phyloP scores from a whole-genome alignment of 2,797 vertebrate species.

The Cryptoblepharus egeriae region DNA sequence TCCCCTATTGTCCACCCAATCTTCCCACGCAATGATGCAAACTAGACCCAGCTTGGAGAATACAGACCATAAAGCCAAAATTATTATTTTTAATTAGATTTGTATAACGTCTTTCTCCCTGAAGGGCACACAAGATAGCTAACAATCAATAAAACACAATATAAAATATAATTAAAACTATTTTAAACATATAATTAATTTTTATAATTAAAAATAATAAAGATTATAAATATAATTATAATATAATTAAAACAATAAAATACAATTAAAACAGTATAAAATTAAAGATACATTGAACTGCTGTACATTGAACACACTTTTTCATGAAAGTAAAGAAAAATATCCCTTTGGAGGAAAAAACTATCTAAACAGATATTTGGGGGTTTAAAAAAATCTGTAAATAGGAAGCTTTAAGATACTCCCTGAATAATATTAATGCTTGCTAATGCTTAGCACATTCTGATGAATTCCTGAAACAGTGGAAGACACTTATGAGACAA shows the following conservation, averaged over 20 bases:
- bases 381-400: slow-evolving; percentile 5
- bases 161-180: too few species aligned
- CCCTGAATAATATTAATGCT: slow-evolving; percentile 23
- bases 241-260: too few species aligned
- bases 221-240: too few species aligned
- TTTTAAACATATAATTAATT: too few species aligned
- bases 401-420: slow-evolving; percentile 23
- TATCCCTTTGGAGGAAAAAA: slow-evolving; percentile 9
- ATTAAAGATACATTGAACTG: neutral
- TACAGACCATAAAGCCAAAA: neutral
- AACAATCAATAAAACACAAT: too few species aligned
- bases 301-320: slow-evolving; percentile 13
- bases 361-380: slow-evolving; percentile 1
- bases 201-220: too few species aligned
- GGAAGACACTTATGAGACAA: slow-evolving; percentile 27
- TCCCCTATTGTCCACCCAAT: neutral
- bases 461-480: slow-evolving; percentile 34
- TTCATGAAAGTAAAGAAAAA: neutral
- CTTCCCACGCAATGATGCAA: neutral
- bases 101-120: too few species aligned
- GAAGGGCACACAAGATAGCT: too few species aligned
- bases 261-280: too few species aligned
- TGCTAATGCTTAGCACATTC: slow-evolving; percentile 44
- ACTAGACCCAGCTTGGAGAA: neutral
- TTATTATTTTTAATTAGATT: too few species aligned